These are phyloP conservation scores for Fissipunctia ypsillon DNA, from an alignment of 2,888 invertebrate species.

Conservation along the genomic window DNA sequence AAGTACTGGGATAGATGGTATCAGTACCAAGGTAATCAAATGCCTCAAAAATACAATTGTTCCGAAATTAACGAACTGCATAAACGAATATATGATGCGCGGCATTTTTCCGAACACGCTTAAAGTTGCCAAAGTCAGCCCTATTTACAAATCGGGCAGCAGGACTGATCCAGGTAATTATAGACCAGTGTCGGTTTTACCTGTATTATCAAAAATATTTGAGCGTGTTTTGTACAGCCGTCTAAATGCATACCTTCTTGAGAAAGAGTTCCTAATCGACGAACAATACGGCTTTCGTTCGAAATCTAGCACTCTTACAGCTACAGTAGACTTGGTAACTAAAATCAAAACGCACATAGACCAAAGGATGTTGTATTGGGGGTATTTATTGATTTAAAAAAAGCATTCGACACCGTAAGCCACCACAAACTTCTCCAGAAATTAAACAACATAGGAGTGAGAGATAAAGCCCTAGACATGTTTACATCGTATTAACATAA, in stretches of 20 bases:
- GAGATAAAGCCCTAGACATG: slow-evolving; percentile 7
- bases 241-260: background rate
- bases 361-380: too few species aligned
- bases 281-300: background rate
- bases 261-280: background rate
- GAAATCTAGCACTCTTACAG: slow-evolving; percentile 7
- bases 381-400: too few species aligned
- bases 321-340: background rate
- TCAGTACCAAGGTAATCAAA: background rate
- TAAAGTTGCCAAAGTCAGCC: slow-evolving; percentile 7
- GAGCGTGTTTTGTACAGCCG: slow-evolving; percentile 4
- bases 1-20: slow-evolving; percentile 2
- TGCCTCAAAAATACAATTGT: slow-evolving; percentile 3
- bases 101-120: slow-evolving; percentile 3
- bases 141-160: background rate
- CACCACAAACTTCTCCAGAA: slow-evolving; percentile 9
- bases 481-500: slow-evolving; percentile 2
- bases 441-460: background rate
- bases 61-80: slow-evolving; percentile 2
- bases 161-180: background rate
- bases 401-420: too few species aligned
- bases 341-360: too few species aligned
- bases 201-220: background rate
- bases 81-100: slow-evolving; percentile 6
- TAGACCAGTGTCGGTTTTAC: slow-evolving; percentile 10